Evolutionary conservation across 2,113 vertebrate genomes (phyloP), one percentile per base, ranked within the genome.

Genomic region (Nanorana parkeri): DNA sequence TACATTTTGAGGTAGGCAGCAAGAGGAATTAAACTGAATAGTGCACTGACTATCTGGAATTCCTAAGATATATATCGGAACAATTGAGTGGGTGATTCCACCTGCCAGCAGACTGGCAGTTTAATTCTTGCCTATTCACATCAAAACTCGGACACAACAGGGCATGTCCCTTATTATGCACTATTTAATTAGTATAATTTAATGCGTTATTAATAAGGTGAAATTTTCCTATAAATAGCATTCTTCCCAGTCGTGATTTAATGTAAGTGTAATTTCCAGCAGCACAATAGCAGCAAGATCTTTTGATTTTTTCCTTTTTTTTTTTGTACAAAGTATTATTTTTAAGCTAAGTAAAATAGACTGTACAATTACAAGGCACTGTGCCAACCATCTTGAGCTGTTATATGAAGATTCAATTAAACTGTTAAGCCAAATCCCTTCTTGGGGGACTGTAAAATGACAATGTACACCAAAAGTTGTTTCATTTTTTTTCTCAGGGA

Each of bases 321-420:
- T 56, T 73, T 13, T 58, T 73, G 52, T 73, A 55, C 54, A 73
- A 73, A 73, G 54, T 58, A 26, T 73, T 73, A 73, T 58, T 73
- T 72, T 56, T 56, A 58, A 73, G 26, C 71, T 21, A 28, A 58
- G 71, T 73, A 73, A 58, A 73, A 58, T 56, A 73, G 71, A 58
- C 71, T 73, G 52, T 73, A 73, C 71, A 52, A 26, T 73, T 73
- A 58, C 71, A 73, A 21, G 71, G 71, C 71, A 73, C n/a, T 73
- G 71, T 58, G 71, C 71, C 71, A 73, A 32, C 17, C 71, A 19
- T 54, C 55, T 17, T 36, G 26, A 54, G 26, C 71, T 58, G 54
- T 5, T 29, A 58, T 52, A 55, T 58, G 52, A 16, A 58, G 54
- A 73, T 24, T 73, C 52, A 73, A 73, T 73, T 73, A 73, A 72